These are phyloP conservation scores for Heliangelus exortis DNA, from an alignment of 2,797 vertebrate genomes.

Conservation along the genomic window DNA sequence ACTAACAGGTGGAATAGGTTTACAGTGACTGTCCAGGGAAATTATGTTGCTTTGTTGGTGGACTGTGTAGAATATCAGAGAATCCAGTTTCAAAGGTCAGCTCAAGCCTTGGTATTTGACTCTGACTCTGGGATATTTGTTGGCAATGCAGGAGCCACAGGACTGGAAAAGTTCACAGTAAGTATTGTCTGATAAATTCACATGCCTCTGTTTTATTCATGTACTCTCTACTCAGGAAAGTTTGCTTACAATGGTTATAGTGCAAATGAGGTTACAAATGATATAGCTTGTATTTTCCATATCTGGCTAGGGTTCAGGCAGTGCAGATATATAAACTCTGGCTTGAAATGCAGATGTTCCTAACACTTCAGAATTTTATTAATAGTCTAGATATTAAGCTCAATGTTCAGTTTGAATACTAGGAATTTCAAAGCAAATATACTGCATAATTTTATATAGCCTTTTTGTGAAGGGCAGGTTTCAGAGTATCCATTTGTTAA, in stretches of 20 bases:
- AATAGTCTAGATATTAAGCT: neutral
- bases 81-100: conserved; percentile 82
- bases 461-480: neutral
- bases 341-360: neutral
- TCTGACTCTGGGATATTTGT: conserved; percentile 93
- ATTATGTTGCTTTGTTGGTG: conserved; percentile 87
- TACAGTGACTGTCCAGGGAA: conserved; percentile 83
- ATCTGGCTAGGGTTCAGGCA: neutral
- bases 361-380: neutral
- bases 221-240: neutral
- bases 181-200: conserved; percentile 69
- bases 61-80: conserved; percentile 92
- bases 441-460: neutral
- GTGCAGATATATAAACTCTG: neutral
- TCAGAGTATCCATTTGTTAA: neutral
- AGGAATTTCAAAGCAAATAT: neutral
- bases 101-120: conserved; percentile 83
- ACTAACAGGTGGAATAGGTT: conserved; percentile 91
- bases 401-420: neutral
- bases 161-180: conserved; percentile 89
- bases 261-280: neutral
- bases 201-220: neutral
- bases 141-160: conserved; percentile 90
- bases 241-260: neutral
- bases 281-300: neutral